phyloP scores from a whole-genome alignment of 2,797 vertebrate species.

The Gadopsis bispinosus region DNA sequence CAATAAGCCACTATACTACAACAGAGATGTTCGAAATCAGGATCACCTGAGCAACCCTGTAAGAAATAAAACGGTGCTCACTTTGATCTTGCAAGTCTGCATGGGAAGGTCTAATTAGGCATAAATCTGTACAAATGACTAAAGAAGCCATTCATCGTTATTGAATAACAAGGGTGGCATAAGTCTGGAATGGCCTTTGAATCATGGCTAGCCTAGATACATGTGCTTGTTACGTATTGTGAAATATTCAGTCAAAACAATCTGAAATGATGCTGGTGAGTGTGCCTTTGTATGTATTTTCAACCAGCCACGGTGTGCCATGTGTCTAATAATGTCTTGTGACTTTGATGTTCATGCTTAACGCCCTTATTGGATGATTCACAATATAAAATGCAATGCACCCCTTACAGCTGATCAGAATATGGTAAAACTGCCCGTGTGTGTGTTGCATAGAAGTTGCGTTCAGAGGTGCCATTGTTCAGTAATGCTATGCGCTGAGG shows the following conservation, averaged over 20 bases:
- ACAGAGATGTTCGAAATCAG: constrained; percentile 7
- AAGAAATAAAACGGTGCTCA: constrained; percentile 4
- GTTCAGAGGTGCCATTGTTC: constrained; percentile 56
- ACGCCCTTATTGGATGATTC: neutral
- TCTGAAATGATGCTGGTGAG: constrained; percentile 12
- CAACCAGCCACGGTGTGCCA: constrained; percentile 9
- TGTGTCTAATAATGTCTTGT: constrained; percentile 25
- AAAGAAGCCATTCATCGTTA: constrained; percentile 28
- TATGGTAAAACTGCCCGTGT: neutral
- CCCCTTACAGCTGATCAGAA: neutral
- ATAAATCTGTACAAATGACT: constrained; percentile 41
- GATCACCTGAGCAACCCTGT: neutral
- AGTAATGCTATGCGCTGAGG: constrained; percentile 62
- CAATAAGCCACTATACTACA: neutral
- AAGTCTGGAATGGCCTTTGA: constrained; percentile 1
- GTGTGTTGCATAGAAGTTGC: constrained; percentile 23
- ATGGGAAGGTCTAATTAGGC: constrained; percentile 15
- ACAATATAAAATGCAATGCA: neutral
- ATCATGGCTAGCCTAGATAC: constrained; percentile 1
- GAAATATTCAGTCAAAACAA: constrained; percentile 5
- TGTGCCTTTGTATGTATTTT: constrained; percentile 19
- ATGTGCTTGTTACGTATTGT: neutral
- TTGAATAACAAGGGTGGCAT: constrained; percentile 11
- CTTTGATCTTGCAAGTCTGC: constrained; percentile 28
- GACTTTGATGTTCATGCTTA: constrained; percentile 21